phyloP scores from a whole-genome alignment of 2,888 invertebrate species.

The Ennomos quercinarius region DNA sequence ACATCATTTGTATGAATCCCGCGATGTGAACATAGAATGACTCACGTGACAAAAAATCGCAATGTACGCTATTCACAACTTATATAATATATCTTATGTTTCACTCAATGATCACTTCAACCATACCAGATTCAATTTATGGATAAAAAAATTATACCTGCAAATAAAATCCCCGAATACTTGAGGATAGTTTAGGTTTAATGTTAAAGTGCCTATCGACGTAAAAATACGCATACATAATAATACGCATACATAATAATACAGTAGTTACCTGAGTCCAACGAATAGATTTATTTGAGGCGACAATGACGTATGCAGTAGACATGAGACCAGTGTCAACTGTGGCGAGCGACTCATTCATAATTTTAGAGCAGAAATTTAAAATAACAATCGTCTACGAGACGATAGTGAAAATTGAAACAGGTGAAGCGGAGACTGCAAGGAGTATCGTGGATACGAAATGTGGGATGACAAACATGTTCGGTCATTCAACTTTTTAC shows the following conservation, averaged over 20 bases:
- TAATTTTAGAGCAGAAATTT: slow-evolving; percentile 63
- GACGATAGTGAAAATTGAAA: slow-evolving; percentile 74
- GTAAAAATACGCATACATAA: too few species aligned
- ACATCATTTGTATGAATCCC: slow-evolving; percentile 58
- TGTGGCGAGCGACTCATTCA: slow-evolving; percentile 67
- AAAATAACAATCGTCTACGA: slow-evolving; percentile 67
- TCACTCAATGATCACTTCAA: slow-evolving; percentile 20
- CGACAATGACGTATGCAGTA: slow-evolving; percentile 45
- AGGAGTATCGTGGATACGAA: slow-evolving; percentile 56
- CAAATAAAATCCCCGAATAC: slow-evolving; percentile 23
- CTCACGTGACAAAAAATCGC: slow-evolving; percentile 51
- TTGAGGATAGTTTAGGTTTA: slow-evolving; percentile 21
- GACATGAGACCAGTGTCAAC: slow-evolving; percentile 52
- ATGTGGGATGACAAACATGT: slow-evolving; percentile 70
- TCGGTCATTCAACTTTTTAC: slow-evolving; percentile 64
- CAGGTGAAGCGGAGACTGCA: slow-evolving; percentile 68
- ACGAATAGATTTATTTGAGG: slow-evolving; percentile 53
- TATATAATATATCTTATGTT: slow-evolving; percentile 5
- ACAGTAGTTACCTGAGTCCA: slow-evolving; percentile 11
- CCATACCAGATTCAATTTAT: neutral
- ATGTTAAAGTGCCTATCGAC: slow-evolving; percentile 1
- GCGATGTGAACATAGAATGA: slow-evolving; percentile 52
- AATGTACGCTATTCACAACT: slow-evolving; percentile 27
- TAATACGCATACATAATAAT: too few species aligned
- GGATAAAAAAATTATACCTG: slow-evolving; percentile 1